Evolutionary conservation across 2,888 invertebrate species (phyloP), one percentile per base, ranked within the genome.

Genomic region (Eremobia ochroleuca): DNA sequence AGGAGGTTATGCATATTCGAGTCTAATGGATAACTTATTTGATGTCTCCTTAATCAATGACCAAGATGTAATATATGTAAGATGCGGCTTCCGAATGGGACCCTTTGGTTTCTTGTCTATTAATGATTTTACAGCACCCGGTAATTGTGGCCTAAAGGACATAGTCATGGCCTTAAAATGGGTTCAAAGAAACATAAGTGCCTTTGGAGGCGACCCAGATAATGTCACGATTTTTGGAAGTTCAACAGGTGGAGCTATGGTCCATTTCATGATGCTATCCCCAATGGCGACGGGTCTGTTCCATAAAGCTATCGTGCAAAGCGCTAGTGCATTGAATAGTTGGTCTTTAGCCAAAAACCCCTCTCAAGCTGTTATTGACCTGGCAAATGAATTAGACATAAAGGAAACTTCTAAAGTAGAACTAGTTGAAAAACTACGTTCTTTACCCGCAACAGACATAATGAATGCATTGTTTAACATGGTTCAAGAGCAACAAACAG

Each of bases 181-280:
- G 97, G 92, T 96, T 25, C 93, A 96, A 87, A 92, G 85, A 76
- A 97, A 97, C 76, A 96, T 97, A 71, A 87, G 83, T 52, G 76
- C 81, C 34, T 97, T 97, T 90, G 97, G 97, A 76, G 97, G 97
- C 25, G 95, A 97, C 84, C 94, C 96, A 6, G 89, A 91, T 61
- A 97, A 96, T 89, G 94, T 97, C 1, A 97, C 97, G 13, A 92
- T 97, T 85, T 97, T 97, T 87, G 97, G 97, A 59, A 94, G 93
- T 85, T 94, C 96, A 79, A 91, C 96, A 3, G 97, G 97, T 18
- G 97, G 94, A 52, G 95, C 97, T 1, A 92, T 94, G 21, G 94
- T 95, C 2, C 97, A 97, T 87, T 92, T 95, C 34, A 94, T 97
- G 92, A 95, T 96, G 92, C 86, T 97, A 11, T 97, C 97, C 2